Base-by-base conservation (phyloP, 1,140 invertebrate genomes). In the Scaptodrosophila lebanonensis region DNA sequence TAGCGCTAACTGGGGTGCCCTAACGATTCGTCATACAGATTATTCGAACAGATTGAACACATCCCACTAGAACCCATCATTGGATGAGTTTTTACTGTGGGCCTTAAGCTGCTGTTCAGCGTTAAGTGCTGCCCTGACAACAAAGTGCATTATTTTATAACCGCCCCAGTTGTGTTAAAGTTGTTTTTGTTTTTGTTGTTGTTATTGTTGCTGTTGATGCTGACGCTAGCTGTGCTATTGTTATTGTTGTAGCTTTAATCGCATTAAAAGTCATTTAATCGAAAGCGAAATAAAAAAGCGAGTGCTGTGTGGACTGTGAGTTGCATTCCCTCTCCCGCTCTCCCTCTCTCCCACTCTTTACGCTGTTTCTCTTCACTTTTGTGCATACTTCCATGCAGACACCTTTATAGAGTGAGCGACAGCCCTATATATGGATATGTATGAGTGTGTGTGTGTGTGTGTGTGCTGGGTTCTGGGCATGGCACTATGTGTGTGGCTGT, bases 261-360 rank as follows among this genome's bases (percentile, higher is more conserved):
- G 75, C 76, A 82, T 82, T 82, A 82, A 82, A 82, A 75, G 60
- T 70, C 75, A 66, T 70, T 82, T 82, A 82, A 82, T 82, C 75
- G 75, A 82, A 82, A 82, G 75, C 69, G 57, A 73, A 67, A 59
- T 67, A 66, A 58, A 61, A 36, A 35, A 33, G 32, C 8, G 32
- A 35, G 33, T 16, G 54, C 16, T 27, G 50, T 48, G 57, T 60
- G 57, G 38, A 43, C 35, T 20, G 16, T 38, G 15, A 38, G 29
- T 22, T 36, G 22, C 40, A 48, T 17, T 36, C 8, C 13, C 38
- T 12, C 22, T 43, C n/a, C 5, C 2, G 13, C 15, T 22, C 2
- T 25, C 15, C 38, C 18, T 8, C 38, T 16, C 3, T 40, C 29
- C 1, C 39, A 8, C 45, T 20, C 47, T 0, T 29, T 1, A 2